Evolutionary conservation across 1,140 invertebrate species (phyloP).

Genomic region (Dinoponera quadriceps): DNA sequence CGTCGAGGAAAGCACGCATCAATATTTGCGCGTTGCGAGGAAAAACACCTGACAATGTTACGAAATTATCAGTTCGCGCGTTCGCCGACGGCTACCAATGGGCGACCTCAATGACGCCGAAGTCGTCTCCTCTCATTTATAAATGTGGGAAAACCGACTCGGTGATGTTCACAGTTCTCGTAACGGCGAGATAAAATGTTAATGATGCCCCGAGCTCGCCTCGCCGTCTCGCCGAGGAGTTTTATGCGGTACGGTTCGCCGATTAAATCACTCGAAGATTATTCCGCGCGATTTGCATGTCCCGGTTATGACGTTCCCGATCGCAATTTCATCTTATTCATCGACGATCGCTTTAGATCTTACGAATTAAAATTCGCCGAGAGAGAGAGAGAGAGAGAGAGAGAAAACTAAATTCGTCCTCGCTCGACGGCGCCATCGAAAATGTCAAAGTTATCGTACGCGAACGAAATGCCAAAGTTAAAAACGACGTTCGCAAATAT

Average conservation of each 20-base stretch:
- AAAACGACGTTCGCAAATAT: constrained; percentile 14
- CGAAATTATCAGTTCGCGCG: constrained; percentile 36
- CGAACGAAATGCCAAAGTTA: not conserved
- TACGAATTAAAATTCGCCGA: not conserved
- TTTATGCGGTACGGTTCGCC: too few species aligned
- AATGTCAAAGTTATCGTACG: constrained; percentile 27
- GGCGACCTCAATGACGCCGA: constrained; percentile 23
- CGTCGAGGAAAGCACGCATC: constrained; percentile 68
- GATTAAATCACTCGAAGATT: too few species aligned
- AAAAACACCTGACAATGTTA: constrained; percentile 32
- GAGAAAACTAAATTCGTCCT: not conserved
- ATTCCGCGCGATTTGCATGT: constrained; percentile 10
- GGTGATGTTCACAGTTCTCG: constrained; percentile 13
- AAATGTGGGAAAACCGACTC: constrained; percentile 50
- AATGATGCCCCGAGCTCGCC: not conserved
- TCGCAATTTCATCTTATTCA: not conserved
- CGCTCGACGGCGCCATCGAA: not conserved
- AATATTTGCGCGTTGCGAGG: constrained; percentile 35
- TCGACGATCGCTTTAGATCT: too few species aligned
- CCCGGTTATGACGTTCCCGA: not conserved
- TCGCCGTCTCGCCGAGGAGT: not conserved
- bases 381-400: not conserved
- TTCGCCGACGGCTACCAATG: constrained; percentile 15
- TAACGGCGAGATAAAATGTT: constrained; percentile 35
- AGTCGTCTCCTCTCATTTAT: constrained; percentile 34